Evolutionary conservation across 2,888 invertebrate species (phyloP).

Genomic region (Oasisia sp.): DNA sequence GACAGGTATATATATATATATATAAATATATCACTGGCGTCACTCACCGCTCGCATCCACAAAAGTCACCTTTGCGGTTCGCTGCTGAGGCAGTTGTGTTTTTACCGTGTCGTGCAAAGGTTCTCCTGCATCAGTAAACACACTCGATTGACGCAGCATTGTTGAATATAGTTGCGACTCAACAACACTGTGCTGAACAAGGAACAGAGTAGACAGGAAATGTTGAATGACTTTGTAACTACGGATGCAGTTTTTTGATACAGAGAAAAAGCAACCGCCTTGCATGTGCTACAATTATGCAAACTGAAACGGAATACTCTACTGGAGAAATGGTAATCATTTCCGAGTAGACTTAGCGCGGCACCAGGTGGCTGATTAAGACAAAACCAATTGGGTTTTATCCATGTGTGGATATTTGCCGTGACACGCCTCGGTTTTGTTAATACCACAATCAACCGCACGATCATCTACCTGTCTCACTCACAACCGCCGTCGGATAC

Average conservation of each 20-base stretch:
- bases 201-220: neutral
- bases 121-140: neutral
- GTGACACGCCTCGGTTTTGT: neutral
- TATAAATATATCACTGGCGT: neutral
- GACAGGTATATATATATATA: neutral
- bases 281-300: neutral
- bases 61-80: neutral
- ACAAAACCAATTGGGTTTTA: neutral
- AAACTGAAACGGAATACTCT: neutral
- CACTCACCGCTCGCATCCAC: neutral
- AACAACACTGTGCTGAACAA: neutral
- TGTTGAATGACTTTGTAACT: neutral
- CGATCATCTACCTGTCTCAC: neutral
- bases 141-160: neutral
- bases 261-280: neutral
- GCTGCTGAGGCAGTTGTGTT: neutral
- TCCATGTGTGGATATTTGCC: neutral
- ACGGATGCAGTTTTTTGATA: too few relatives aligned
- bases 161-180: neutral
- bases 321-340: neutral
- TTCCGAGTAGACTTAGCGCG: neutral
- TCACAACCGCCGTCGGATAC: neutral
- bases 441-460: neutral
- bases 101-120: neutral
- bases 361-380: neutral